Evolutionary conservation across 2,797 vertebrate species (phyloP), one percentile per base, ranked within the genome.

Genomic region (Muscicapa striata): DNA sequence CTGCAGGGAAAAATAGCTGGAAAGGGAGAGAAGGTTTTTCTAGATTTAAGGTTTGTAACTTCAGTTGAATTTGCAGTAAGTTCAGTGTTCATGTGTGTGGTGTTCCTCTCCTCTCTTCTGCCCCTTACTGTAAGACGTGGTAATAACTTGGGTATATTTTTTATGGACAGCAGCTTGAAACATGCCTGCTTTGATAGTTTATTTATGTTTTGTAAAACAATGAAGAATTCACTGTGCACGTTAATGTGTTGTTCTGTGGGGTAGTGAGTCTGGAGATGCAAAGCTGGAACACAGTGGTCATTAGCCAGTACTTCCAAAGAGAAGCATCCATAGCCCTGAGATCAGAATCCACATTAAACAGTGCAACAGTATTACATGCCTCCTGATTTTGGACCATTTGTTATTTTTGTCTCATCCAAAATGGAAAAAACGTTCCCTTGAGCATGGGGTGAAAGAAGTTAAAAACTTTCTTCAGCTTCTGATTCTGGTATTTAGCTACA

Each of bases 11-110:
- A 74, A 63, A 73, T 89, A 63, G 59, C 13, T 68, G 64, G 19
- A 61, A 66, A 84, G 45, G 26, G 75, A 92, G 66, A 70, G 5
- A 49, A 59, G 40, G 14, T 52, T 78, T 70, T 91, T 61, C 48
- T 86, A 57, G 41, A 30, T 79, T 67, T 64, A 32, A 43, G 4
- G 13, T 49, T 94, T 87, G 49, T 80, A 69, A 43, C 32, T 78
- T 81, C 15, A 41, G 22, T 43, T 83, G 59, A 73, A 36, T 80
- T 87, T 91, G 43, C 46, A 72, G 6, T 57, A 62, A 61, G 16
- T 77, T 94, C 7, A 3, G 54, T 32, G 4, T 76, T 72, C 0
- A 0, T 3, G 2, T 62, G 18, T 40, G 10, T 32, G 36, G 10
- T 67, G 59, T 78, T 93, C 16, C 7, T 73, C 15, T 46, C 7